phyloP scores from a whole-genome alignment of 2,797 vertebrate species.

The Meriones psammophilus region DNA sequence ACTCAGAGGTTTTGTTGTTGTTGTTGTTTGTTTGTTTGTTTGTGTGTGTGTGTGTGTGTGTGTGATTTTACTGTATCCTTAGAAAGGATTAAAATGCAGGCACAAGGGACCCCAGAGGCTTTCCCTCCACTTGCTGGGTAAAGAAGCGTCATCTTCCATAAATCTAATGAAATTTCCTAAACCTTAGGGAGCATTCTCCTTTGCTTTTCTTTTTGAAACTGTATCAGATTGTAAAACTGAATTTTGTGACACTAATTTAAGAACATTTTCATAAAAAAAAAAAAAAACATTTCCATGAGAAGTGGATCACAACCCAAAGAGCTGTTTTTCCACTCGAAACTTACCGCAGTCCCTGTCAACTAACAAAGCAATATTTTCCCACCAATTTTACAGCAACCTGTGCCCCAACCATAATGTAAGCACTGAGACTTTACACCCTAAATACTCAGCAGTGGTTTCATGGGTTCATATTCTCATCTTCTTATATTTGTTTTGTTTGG shows the following conservation, averaged over 20 bases:
- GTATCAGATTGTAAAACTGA: neutral
- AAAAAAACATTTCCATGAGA: neutral
- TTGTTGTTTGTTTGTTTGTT: too few species aligned
- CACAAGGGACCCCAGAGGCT: neutral
- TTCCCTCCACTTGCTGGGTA: neutral
- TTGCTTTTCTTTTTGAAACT: conserved; percentile 45
- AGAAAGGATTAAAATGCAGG: neutral
- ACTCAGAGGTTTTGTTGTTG: neutral
- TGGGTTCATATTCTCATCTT: neutral
- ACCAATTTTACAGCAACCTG: neutral
- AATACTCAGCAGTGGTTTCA: neutral
- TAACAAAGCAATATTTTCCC: neutral
- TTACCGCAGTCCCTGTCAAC: neutral
- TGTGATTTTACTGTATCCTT: neutral
- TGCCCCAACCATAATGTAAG: neutral
- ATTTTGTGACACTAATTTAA: conserved; percentile 30
- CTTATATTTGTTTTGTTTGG: neutral
- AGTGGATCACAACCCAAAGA: neutral
- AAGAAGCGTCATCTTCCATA: neutral
- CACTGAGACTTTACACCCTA: neutral
- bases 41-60: neutral
- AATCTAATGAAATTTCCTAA: neutral
- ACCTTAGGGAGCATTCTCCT: neutral
- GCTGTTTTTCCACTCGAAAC: neutral
- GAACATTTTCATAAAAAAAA: neutral